Base-by-base conservation (phyloP, 2,113 vertebrate species). In the Catharus fuscescens region DNA sequence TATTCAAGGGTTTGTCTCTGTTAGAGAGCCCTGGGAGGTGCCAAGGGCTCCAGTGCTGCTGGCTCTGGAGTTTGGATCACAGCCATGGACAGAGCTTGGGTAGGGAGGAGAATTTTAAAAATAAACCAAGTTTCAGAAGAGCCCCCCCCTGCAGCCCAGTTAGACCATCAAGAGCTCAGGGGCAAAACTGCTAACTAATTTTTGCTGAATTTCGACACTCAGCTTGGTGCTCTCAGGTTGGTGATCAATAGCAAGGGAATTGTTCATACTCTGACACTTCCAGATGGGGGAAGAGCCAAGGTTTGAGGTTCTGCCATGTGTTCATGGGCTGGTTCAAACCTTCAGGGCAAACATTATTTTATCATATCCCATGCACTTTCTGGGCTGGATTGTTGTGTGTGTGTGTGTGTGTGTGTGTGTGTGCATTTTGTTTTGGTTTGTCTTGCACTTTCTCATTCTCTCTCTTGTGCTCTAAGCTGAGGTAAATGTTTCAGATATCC, bases 111-210 rank as follows among this genome's bases (percentile, higher is more conserved):
- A 20, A 23, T 34, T 6, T 1, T 1, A 77, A 56, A 91, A 3
- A 14, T 3, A 12, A 61, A 24, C 29, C 14, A 26, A 3, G 48
- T 14, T 14, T 36, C 50, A 57, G 88, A 15, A 73, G 42, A 81
- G 47, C 52, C 74, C 86, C 66, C 20, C 45, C 80, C 60, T 65
- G 87, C 56, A 69, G 53, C 77, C 73, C 62, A 89, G 56, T 84
- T 20, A 59, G 73, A n/a, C 44, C 85, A 48, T 38, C 45, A 26
- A 14, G 90, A 79, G 32, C 52, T 95, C 90, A 73, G 66, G 61
- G 77, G 76, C 96, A 97, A 90, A 98, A 98, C 99, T 98, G 99
- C 98, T 99, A 99, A 99, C 98, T 70, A 0, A 83, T 90, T 90
- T 90, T 90, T 90, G 88, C 88, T 77, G 98, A 91, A 98, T 99